phyloP scores from a whole-genome alignment of 2,797 vertebrate genomes.

The Pampus argenteus region DNA sequence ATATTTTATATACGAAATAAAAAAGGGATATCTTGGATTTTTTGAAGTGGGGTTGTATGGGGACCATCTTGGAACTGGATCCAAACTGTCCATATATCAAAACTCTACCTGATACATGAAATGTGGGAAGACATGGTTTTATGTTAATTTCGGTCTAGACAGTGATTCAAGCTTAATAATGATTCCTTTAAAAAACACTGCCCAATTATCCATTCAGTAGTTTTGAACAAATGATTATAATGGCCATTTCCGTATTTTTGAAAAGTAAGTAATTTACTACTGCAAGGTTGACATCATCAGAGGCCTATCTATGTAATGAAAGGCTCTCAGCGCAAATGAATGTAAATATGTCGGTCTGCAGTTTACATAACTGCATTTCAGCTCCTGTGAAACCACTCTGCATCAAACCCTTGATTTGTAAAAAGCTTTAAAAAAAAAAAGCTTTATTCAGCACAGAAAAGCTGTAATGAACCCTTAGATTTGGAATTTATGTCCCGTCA shows the following conservation, averaged over 20 bases:
- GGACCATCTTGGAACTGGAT: neutral
- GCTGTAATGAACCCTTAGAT: constrained; percentile 7
- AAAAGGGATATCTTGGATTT: no score
- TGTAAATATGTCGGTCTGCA: constrained; percentile 33
- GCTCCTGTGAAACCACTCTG: constrained; percentile 20
- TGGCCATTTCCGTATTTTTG: constrained; percentile 30
- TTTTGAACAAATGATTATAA: constrained; percentile 36
- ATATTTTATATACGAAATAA: no score
- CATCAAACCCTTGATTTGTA: constrained; percentile 15
- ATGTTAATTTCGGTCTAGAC: constrained; percentile 28
- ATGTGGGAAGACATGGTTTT: constrained; percentile 18
- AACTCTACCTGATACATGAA: constrained; percentile 17
- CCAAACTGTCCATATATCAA: neutral
- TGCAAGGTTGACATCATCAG: constrained; percentile 31
- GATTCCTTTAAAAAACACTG: neutral
- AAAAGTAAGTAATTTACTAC: constrained; percentile 41
- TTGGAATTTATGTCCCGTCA: constrained; percentile 33
- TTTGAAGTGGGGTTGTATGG: no score
- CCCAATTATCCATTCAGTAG: constrained; percentile 18
- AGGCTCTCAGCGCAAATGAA: constrained; percentile 44
- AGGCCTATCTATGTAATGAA: constrained; percentile 55
- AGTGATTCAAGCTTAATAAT: constrained; percentile 13
- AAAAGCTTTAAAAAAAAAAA: constrained; percentile 20
- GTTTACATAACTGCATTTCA: constrained; percentile 32
- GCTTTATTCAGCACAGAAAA: constrained; percentile 6